A percentile compares a stretch with the other conserved stretches of the same genome.
These are phyloP conservation scores for Anadara kagoshimensis DNA, from an alignment of 1,140 invertebrate species.

Conservation along the genomic window DNA sequence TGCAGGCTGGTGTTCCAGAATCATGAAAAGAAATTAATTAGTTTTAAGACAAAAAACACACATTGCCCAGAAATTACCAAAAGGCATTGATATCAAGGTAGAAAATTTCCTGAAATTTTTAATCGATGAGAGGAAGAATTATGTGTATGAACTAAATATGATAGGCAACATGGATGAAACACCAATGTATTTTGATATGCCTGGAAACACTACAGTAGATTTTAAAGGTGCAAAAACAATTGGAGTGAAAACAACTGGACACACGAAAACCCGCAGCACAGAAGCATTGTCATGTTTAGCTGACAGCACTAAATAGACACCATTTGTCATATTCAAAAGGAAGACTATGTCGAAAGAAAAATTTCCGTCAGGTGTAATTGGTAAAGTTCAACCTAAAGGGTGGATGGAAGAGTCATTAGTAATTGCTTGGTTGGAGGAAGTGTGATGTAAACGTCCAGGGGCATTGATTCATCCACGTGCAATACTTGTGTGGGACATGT, in stretches of 20 bases:
- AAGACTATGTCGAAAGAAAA: conserved; percentile 39
- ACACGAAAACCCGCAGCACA: conserved; percentile 2
- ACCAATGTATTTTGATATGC: no score
- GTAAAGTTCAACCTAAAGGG: conserved; percentile 38
- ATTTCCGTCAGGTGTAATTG: conserved; percentile 32
- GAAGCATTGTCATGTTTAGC: neutral
- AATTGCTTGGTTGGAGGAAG: conserved; percentile 39
- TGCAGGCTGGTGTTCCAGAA: conserved; percentile 38
- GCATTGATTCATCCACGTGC: neutral
- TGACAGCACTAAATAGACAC: neutral
- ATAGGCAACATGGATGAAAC: no score
- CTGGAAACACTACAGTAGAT: no score
- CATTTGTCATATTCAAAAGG: conserved; percentile 56
- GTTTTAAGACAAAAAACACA: conserved; percentile 28
- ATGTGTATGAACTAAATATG: no score
- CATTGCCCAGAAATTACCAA: no score
- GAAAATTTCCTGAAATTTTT: no score
- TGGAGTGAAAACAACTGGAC: neutral
- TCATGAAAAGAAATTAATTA: conserved; percentile 35
- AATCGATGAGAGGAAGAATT: no score
- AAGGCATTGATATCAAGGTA: conserved; percentile 36
- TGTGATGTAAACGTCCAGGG: conserved; percentile 18
- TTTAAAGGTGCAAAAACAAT: no score
- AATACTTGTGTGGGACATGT: conserved; percentile 25
- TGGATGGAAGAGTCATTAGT: conserved; percentile 53